Evolutionary conservation across 2,113 vertebrate species (phyloP), one percentile per base, ranked within the genome.

Genomic region (Aix galericulata): DNA sequence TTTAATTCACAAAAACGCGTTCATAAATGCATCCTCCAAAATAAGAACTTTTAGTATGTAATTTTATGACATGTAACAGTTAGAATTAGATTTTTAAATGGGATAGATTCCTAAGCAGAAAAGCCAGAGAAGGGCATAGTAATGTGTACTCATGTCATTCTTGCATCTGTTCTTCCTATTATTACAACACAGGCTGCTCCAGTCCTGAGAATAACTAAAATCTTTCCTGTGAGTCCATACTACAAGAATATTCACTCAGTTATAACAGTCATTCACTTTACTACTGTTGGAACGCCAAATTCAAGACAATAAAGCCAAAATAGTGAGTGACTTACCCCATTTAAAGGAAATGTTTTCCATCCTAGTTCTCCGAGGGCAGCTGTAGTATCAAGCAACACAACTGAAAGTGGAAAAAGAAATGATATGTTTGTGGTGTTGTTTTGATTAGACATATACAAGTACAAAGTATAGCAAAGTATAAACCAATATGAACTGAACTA

Each of bases 271-370:
- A 62, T 72, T 94, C 25, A 68, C 27, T 86, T 78, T 27, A 62
- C 62, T 26, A 76, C 31, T 8, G 6, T 7, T 40, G 77, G 40
- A 93, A 83, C 60, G n/a, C 20, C 90, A 81, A 90, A 95, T 66
- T 22, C 64, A 62, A 68, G 29, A 83, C 3, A 91, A 62, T 38
- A 71, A 86, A 36, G 17, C 1, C 36, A 46, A 89, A 93, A 91
- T 10, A 3, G 27, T 17, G 34, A 69, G 50, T 73, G 79, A 98
- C 99, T 99, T 98, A 99, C 99, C 98, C 99, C 99, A 92, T 99
- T 99, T 97, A 99, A 96, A 56, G 99, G 99, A 97, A 99, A 99
- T 7, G 99, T 99, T 97, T 98, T 99, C 99, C 99, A 99, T 98
- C 99, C 98, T 18, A 99, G 98, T 85, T 99, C 99, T 96, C 99